These are phyloP conservation scores for Bacillus rossius DNA, from an alignment of 1,140 invertebrate species.

Conservation along the genomic window DNA sequence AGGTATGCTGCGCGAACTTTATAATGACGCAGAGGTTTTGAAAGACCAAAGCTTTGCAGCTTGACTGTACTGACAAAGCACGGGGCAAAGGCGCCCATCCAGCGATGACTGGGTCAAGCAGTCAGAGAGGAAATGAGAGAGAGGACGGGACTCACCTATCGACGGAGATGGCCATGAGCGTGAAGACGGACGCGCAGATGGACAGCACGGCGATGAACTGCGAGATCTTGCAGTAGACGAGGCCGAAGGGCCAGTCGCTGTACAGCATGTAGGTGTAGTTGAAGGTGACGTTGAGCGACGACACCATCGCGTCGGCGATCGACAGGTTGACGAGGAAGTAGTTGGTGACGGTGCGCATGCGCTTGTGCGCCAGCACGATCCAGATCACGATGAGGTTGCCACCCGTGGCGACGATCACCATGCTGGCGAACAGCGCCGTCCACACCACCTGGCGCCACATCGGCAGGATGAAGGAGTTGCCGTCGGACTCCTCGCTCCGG, in stretches of 20 bases:
- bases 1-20: too few species aligned
- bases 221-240: conserved; percentile 88
- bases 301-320: conserved; percentile 87
- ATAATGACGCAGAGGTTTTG: too few species aligned
- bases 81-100: too few species aligned
- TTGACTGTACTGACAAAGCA: too few species aligned
- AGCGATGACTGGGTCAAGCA: too few species aligned
- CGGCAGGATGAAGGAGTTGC: conserved; percentile 61
- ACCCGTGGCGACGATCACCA: conserved; percentile 87
- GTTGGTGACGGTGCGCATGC: conserved; percentile 94
- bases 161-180: conserved; percentile 92
- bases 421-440: conserved; percentile 75
- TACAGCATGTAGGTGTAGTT: conserved; percentile 92
- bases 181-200: conserved; percentile 90
- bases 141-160: conserved; percentile 70
- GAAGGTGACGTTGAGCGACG: conserved; percentile 88
- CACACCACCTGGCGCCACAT: conserved; percentile 83
- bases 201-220: conserved; percentile 90
- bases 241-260: conserved; percentile 90
- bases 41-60: too few species aligned
- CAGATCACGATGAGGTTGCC: conserved; percentile 94
- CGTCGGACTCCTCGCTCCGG: conserved; percentile 23
- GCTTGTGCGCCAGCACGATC: conserved; percentile 85
- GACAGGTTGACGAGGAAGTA: conserved; percentile 95
- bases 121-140: too few species aligned